Percentiles rank a stretch among this genome's conserved stretches.
phyloP scores from a whole-genome alignment of 2,113 vertebrate species.

The Isichthys henryi region DNA sequence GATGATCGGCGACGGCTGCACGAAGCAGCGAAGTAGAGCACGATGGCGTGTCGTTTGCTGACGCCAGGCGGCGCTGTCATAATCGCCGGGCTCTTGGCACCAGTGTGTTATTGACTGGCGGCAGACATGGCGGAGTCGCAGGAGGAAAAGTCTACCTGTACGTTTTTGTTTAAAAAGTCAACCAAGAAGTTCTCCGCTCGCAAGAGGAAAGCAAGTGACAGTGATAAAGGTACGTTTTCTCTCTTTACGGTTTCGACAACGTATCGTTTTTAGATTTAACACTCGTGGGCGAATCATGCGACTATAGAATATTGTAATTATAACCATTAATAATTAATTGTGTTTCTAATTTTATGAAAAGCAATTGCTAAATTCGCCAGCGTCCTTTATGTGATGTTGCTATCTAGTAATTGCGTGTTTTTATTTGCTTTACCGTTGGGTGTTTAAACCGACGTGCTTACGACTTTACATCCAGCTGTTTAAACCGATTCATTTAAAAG shows the following conservation, averaged over 20 bases:
- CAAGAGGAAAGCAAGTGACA: conserved; percentile 58
- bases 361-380: background rate
- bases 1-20: background rate
- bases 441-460: background rate
- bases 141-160: conserved; percentile 49
- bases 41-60: background rate
- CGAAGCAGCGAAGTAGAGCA: background rate
- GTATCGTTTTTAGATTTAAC: background rate
- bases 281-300: background rate
- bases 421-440: background rate
- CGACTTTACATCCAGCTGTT: background rate
- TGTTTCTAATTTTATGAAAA: background rate
- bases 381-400: background rate
- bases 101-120: background rate
- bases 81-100: background rate
- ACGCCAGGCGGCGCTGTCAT: conserved; percentile 40
- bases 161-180: conserved; percentile 75
- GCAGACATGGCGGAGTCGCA: conserved; percentile 60
- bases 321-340: background rate
- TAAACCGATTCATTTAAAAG: background rate
- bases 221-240: conserved; percentile 55
- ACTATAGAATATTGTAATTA: background rate
- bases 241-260: background rate
- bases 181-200: conserved; percentile 57
- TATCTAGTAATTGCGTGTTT: background rate